A percentile compares a stretch with the other conserved stretches of the same genome.
phyloP scores from a whole-genome alignment of 2,113 vertebrate genomes.

The Elephas maximus region DNA sequence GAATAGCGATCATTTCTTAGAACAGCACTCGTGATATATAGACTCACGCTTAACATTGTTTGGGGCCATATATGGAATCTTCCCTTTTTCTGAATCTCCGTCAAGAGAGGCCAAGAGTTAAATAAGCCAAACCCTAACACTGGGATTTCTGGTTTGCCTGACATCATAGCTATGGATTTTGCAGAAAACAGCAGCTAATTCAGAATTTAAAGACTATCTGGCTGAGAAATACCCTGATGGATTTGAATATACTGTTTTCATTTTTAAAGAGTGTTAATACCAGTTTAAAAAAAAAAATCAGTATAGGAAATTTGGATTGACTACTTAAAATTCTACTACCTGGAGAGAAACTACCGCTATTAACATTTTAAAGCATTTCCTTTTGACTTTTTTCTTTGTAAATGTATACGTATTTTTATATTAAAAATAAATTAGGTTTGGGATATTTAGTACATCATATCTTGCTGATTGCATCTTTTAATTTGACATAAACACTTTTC shows the following conservation, averaged over 20 bases:
- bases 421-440: slow-evolving; percentile 21
- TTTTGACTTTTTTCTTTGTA: slow-evolving; percentile 10
- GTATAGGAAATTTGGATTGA: not conserved
- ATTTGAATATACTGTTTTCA: slow-evolving; percentile 42
- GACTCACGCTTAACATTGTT: not conserved
- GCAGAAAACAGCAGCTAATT: slow-evolving; percentile 3
- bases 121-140: not conserved
- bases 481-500: not conserved
- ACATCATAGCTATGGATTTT: not conserved
- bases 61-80: not conserved
- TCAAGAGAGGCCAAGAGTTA: not conserved
- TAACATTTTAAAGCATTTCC: slow-evolving; percentile 42
- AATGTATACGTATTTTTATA: not conserved
- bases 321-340: not conserved
- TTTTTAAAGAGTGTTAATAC: not conserved
- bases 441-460: slow-evolving; percentile 17
- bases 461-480: slow-evolving; percentile 39
- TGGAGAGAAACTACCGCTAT: not conserved
- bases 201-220: slow-evolving; percentile 2
- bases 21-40: not conserved
- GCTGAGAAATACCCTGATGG: not conserved
- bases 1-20: not conserved
- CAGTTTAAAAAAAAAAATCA: too few species aligned
- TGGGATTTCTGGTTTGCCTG: not conserved
- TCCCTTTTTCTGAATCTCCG: not conserved